Evolutionary conservation across 2,113 vertebrate genomes (phyloP), one percentile per base, ranked within the genome.

Genomic region (Cariama cristata): DNA sequence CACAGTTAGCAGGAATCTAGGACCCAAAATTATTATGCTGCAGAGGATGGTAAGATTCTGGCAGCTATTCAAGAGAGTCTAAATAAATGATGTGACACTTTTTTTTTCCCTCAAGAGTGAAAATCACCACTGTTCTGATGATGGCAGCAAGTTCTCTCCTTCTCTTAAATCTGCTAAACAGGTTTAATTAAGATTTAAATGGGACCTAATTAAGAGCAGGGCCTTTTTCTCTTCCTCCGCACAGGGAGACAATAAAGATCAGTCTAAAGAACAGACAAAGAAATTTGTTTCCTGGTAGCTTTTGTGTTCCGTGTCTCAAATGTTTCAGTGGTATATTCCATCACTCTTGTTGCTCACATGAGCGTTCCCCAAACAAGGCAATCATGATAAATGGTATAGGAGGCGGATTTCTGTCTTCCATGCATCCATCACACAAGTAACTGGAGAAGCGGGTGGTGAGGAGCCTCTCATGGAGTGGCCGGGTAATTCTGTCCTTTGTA

Each of bases 11-110:
- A 98, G 98, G 91, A 99, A 99, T 27, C 98, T 99, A 60, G 99
- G 99, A 87, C 99, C 99, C 75, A 99, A 99, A 98, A 99, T 99
- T 73, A 99, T 99, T 87, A 99, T 99, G 95, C 97, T 99, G 95
- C 99, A 98, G 97, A 99, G 98, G 94, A 99, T 99, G 99, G 99
- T 99, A 96, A 99, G 99, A 32, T 30, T 95, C 58, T 93, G 87
- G 77, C 91, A 96, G 85, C 74, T 72, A 2, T 96, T 97, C 91
- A 79, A 79, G 50, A 74, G 20, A 64, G 6, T 73, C 62, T 95
- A 53, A 82, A 82, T 93, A 94, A 96, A 91, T 89, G 21, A 89
- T 84, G n/a, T 62, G 66, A 73, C 20, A 16, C 27, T 12, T 64
- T 38, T 11, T 60, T 45, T 42, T 23, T 8, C 27, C 11, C 15